These are phyloP conservation scores for Anthopleura sola DNA, from an alignment of 64 coral and sea anemone genomes.

Conservation along the genomic window DNA sequence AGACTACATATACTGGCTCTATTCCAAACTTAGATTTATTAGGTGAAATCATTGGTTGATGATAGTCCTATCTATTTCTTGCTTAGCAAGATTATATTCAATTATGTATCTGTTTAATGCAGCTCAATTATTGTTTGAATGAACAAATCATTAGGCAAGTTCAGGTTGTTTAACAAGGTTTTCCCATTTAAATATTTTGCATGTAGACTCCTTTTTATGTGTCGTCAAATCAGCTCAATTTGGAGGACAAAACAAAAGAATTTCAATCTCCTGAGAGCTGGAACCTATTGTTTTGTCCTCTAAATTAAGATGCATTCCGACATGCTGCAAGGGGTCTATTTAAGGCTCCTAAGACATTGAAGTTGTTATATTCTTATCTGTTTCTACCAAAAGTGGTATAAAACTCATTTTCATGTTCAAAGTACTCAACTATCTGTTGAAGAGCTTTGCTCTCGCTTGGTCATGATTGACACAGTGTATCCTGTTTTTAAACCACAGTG, in stretches of 20 bases:
- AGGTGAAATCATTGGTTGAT: constrained; percentile 82
- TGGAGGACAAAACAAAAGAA: too few species aligned
- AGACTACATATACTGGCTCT: constrained; percentile 91
- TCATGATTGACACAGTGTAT: background rate
- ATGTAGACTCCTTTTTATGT: too few species aligned
- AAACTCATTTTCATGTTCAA: background rate
- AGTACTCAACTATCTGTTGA: background rate
- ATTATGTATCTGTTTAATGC: background rate
- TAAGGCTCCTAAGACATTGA: too few species aligned
- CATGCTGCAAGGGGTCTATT: too few species aligned
- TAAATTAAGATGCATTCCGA: too few species aligned
- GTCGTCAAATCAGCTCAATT: too few species aligned
- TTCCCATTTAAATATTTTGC: background rate
- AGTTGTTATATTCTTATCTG: too few species aligned
- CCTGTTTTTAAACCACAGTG: background rate
- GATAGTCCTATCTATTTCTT: background rate
- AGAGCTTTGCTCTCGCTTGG: background rate
- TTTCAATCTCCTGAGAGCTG: too few species aligned
- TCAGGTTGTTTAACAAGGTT: background rate
- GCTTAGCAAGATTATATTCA: background rate
- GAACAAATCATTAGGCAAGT: background rate
- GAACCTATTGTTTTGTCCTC: too few species aligned
- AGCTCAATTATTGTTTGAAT: background rate
- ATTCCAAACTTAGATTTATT: constrained; percentile 90
- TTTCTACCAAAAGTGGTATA: background rate